These are phyloP conservation scores for Phalacrocorax brasilianus DNA, from an alignment of 2,113 vertebrate genomes.

Conservation along the genomic window DNA sequence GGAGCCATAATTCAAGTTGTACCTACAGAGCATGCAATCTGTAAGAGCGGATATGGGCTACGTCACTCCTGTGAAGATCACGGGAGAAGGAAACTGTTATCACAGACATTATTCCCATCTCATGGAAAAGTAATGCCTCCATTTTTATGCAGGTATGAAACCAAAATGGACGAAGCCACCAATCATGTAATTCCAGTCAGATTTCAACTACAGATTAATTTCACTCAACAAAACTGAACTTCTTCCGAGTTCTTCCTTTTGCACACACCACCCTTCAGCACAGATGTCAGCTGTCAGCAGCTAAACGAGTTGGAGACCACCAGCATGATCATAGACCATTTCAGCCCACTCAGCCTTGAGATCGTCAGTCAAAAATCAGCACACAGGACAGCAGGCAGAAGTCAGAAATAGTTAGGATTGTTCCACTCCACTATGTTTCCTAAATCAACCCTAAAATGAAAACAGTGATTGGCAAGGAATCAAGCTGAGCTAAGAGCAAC, in stretches of 20 bases:
- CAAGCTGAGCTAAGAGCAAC: neutral
- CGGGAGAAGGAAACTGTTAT: neutral
- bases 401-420: neutral
- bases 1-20: neutral
- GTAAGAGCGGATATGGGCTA: neutral
- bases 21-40: neutral
- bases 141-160: neutral
- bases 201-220: neutral
- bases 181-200: neutral
- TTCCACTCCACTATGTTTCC: neutral
- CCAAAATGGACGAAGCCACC: neutral
- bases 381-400: neutral
- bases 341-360: neutral
- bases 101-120: neutral
- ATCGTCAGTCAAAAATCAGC: neutral
- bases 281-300: constrained; percentile 28
- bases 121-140: neutral
- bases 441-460: constrained; percentile 32
- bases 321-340: neutral
- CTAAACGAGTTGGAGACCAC: neutral
- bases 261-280: neutral
- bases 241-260: neutral
- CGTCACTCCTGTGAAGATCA: neutral
- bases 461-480: neutral
- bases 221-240: neutral